These are phyloP conservation scores for Macrotus californicus DNA, from an alignment of 2,113 vertebrate species.

Conservation along the genomic window DNA sequence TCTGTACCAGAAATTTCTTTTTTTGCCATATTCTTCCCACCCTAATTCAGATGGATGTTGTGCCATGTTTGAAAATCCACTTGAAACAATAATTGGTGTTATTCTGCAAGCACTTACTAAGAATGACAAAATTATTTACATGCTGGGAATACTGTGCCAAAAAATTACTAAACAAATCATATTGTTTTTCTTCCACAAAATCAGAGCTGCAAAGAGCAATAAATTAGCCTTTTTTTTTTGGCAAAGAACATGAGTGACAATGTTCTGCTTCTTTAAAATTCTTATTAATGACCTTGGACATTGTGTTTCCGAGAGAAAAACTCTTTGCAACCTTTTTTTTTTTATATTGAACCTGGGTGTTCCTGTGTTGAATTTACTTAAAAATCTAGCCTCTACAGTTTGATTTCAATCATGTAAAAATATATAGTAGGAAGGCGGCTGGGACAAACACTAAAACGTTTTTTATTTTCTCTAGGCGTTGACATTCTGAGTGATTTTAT, in stretches of 20 bases:
- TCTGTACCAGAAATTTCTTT: neutral
- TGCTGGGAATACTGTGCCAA: neutral
- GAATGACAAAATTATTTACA: conserved; percentile 42
- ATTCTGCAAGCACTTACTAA: conserved; percentile 30
- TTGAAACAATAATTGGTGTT: conserved; percentile 50
- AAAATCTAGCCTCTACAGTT: neutral
- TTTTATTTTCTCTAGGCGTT: conserved; percentile 27
- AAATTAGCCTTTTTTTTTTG: conserved; percentile 43
- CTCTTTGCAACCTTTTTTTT: neutral
- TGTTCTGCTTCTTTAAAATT: conserved; percentile 49
- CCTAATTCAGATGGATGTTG: conserved; percentile 7
- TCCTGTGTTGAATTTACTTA: conserved; percentile 41
- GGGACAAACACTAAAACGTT: conserved; percentile 20
- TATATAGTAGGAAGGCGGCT: neutral
- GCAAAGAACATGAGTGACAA: neutral
- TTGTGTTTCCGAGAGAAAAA: neutral
- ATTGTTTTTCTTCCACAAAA: conserved; percentile 35
- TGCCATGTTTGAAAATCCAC: conserved; percentile 28
- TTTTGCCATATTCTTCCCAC: neutral
- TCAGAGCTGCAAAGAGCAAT: conserved; percentile 37
- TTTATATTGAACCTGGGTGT: neutral
- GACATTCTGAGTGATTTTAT: conserved; percentile 40
- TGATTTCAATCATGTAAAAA: conserved; percentile 38
- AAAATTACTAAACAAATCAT: conserved; percentile 32
- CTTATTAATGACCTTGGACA: conserved; percentile 22